These are phyloP conservation scores for Cichladusa arquata DNA, from an alignment of 2,113 vertebrate species.

Conservation along the genomic window DNA sequence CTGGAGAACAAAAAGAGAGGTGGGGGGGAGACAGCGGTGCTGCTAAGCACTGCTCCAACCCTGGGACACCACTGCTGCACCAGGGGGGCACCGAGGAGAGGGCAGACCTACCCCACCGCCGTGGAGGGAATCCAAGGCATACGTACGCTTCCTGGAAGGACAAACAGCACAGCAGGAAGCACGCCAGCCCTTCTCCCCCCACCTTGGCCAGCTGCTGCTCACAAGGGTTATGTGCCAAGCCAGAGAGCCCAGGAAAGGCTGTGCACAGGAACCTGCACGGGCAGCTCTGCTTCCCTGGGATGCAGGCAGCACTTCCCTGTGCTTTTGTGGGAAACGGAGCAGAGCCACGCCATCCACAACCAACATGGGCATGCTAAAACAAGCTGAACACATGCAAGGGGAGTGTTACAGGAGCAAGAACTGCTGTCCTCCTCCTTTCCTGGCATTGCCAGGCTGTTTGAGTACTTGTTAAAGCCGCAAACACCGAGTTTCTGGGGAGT, in stretches of 20 bases:
- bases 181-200: not conserved
- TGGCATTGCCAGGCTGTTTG: not conserved
- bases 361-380: not conserved
- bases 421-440: not conserved
- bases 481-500: not conserved
- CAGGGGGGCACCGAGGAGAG: not conserved
- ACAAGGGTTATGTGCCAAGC: not conserved
- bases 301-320: not conserved
- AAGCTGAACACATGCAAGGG: not conserved
- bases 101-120: not conserved
- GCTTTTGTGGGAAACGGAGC: not conserved
- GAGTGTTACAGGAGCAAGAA: not conserved
- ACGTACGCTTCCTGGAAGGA: slow-evolving; percentile 18
- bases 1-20: not conserved
- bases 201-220: not conserved
- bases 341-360: not conserved
- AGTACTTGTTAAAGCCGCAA: not conserved
- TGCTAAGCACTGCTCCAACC: slow-evolving; percentile 3
- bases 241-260: not conserved
- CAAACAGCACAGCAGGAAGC: slow-evolving; percentile 16
- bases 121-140: slow-evolving; percentile 18
- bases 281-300: not conserved
- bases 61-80: slow-evolving; percentile 20
- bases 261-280: not conserved
- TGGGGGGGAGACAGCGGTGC: not conserved